A percentile compares a stretch with the other conserved stretches of the same genome.
Conservation (phyloP, 2,888 invertebrate species). For the Taphrorychus bicolor region DNA sequence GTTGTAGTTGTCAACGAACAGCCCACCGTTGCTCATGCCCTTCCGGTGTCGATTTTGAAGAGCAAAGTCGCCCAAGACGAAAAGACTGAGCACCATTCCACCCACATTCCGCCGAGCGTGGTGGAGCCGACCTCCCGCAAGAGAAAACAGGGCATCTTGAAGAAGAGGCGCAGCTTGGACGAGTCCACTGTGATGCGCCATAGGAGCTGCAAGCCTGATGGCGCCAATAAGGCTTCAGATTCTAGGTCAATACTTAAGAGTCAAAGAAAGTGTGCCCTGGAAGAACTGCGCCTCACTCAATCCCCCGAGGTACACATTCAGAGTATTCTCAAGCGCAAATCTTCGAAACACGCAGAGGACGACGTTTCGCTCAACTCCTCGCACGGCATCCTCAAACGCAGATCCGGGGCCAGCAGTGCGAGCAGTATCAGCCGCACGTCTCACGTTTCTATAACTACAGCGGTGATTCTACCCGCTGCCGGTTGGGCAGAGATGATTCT, state of each 20-base stretch:
- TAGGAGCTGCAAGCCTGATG: constrained; percentile 75
- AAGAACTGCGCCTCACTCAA: constrained; percentile 70
- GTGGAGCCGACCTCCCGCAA: constrained; percentile 69
- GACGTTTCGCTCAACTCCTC: constrained; percentile 70
- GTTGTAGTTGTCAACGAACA: constrained; percentile 41
- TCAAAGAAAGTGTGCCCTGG: constrained; percentile 66
- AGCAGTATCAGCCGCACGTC: constrained; percentile 69
- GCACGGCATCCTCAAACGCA: constrained; percentile 82
- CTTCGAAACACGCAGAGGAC: constrained; percentile 69
- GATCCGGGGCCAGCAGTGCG: constrained; percentile 69
- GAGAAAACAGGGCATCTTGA: constrained; percentile 79
- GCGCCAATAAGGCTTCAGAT: constrained; percentile 59
- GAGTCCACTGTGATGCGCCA: constrained; percentile 76
- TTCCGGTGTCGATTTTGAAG: constrained; percentile 67
- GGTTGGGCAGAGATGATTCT: constrained; percentile 50
- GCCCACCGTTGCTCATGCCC: constrained; percentile 43
- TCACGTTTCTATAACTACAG: constrained; percentile 74
- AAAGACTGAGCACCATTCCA: constrained; percentile 54
- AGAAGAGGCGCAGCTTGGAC: constrained; percentile 83
- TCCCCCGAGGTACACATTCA: constrained; percentile 72
- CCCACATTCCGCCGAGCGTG: constrained; percentile 73
- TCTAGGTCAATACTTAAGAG: constrained; percentile 71
- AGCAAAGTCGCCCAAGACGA: constrained; percentile 64
- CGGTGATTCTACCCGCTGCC: constrained; percentile 70
- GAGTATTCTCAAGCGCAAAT: constrained; percentile 74